phyloP scores from a whole-genome alignment of 2,888 invertebrate genomes.

The Eumacrocentrus americanus region DNA sequence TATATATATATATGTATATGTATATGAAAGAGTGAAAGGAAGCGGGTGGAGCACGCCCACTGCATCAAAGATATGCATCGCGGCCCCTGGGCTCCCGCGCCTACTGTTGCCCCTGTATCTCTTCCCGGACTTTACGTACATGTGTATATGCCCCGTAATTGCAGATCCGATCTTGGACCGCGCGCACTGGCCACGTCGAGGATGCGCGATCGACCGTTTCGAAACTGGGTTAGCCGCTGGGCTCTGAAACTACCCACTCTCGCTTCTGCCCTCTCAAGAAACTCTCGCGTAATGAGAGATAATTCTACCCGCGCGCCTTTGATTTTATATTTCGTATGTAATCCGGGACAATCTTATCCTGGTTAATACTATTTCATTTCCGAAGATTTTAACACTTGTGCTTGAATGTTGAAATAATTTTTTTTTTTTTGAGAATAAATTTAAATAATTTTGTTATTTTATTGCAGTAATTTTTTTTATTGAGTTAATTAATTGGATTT shows the following conservation, averaged over 20 bases:
- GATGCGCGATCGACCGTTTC: conserved; percentile 29
- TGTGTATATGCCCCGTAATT: conserved; percentile 34
- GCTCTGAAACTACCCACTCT: background rate
- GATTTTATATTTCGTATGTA: conserved; percentile 11
- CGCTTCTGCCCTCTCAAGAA: conserved; percentile 4
- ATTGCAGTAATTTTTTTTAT: no score
- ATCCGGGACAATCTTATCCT: background rate
- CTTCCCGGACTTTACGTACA: conserved; percentile 23
- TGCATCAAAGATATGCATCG: conserved; percentile 39
- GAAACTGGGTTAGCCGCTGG: conserved; percentile 33
- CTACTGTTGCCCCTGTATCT: conserved; percentile 39
- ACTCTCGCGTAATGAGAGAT: conserved; percentile 21
- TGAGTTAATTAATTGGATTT: conserved; percentile 39
- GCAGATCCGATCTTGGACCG: conserved; percentile 31
- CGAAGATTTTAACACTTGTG: background rate
- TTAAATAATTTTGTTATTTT: no score
- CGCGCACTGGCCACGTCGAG: conserved; percentile 22
- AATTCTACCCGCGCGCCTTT: conserved; percentile 15
- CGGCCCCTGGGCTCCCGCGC: conserved; percentile 35
- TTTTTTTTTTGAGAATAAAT: background rate
- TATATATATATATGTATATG: conserved; percentile 20
- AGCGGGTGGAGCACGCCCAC: conserved; percentile 36
- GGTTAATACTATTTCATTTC: background rate
- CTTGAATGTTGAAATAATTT: background rate
- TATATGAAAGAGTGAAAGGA: conserved; percentile 24